Base-by-base conservation (phyloP, 2,888 invertebrate genomes). In the Callimorpha dominula region DNA sequence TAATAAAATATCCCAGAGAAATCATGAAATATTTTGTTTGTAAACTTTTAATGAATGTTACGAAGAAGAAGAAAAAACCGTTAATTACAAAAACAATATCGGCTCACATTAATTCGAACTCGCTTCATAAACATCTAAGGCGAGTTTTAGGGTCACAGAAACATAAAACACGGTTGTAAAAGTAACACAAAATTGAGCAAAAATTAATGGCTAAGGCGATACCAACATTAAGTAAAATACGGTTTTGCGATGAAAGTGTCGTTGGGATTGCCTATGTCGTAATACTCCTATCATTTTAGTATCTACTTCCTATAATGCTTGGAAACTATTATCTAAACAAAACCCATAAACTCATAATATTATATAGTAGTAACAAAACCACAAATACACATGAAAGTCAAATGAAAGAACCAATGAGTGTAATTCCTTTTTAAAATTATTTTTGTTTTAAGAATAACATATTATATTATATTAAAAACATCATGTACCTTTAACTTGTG, bases 161-260 rank as follows among this genome's bases (percentile, higher is more conserved):
- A 88, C 89, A 87, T 90, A 90, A 91, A 92, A 87, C 81, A 80
- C 72, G 81, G 72, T 84, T 87, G 87, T 91, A 90, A 91, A 90
- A 87, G 78, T 81, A 86, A 85, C 86, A 88, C 86, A 85, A 88
- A 89, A 81, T 87, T 85, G 78, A 84, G 79, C 79, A 85, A 84
- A 90, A 88, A 89, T 89, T 90, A 88, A 90, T 89, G 88, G 83
- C 82, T 75, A 64, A 75, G 73, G 74, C 77, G 66, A 49, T 43
- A 70, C 60, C 17, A 31, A 31, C 14, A 12, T 14, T 6, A 31
- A 60, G 67, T 46, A 40, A 71, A 69, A 71, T 71, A 63, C 20
- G 54, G 31, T 66, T 57, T 71, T 11, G 49, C n/a, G 14, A 65
- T 71, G 20, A 65, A 60, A 60, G 49, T 65, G 5, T 57, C 49